Percentiles rank a stretch among this genome's conserved stretches.
Conservation (phyloP, 1,140 invertebrate species). For the Steinernema khuongi region DNA sequence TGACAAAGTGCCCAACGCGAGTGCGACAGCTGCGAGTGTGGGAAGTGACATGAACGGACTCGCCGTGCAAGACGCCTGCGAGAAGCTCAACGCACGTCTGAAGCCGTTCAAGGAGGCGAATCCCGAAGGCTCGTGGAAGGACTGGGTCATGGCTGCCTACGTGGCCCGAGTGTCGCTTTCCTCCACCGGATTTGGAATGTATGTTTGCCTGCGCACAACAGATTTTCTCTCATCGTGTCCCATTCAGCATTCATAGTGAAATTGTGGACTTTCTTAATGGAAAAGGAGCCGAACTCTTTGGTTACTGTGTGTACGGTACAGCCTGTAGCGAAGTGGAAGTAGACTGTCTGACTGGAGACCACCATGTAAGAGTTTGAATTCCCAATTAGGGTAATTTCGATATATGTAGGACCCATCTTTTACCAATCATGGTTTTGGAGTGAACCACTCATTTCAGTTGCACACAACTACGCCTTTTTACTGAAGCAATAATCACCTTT, state of each 20-base stretch:
- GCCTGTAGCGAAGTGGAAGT: conserved; percentile 62
- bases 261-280: conserved; percentile 47
- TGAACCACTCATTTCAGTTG: background rate
- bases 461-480: too few relatives aligned
- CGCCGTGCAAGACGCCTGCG: conserved; percentile 81
- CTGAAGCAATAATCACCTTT: background rate
- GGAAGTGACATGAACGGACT: conserved; percentile 89
- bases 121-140: conserved; percentile 76
- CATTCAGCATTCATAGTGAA: conserved; percentile 49
- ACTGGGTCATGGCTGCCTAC: conserved; percentile 77
- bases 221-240: conserved; percentile 20
- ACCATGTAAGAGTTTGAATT: conserved; percentile 48
- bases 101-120: conserved; percentile 72
- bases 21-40: conserved; percentile 81
- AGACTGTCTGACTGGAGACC: conserved; percentile 64
- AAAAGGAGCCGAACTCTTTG: conserved; percentile 52
- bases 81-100: conserved; percentile 71
- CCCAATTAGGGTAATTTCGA: background rate
- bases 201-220: too few relatives aligned
- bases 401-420: background rate
- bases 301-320: conserved; percentile 58
- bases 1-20: conserved; percentile 88
- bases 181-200: conserved; percentile 75
- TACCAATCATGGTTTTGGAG: background rate
- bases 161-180: conserved; percentile 74